phyloP scores from a whole-genome alignment of 2,797 vertebrate species.

The Amphiprion clarkii region DNA sequence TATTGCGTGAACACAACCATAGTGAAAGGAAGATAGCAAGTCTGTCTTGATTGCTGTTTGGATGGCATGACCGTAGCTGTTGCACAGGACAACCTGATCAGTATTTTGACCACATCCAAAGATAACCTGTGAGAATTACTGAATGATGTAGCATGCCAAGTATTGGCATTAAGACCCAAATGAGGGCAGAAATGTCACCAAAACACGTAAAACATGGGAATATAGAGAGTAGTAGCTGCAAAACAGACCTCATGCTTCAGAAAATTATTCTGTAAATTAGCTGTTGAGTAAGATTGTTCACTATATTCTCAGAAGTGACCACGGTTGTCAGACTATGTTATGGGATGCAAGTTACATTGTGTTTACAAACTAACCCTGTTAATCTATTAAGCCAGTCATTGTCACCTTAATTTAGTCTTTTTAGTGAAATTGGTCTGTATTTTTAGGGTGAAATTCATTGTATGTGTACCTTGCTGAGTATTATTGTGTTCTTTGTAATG shows the following conservation, averaged over 20 bases:
- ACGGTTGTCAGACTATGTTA: background rate
- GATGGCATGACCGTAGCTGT: background rate
- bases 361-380: no score
- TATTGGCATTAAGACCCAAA: background rate
- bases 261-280: constrained; percentile 33
- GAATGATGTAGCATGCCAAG: background rate
- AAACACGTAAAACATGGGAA: background rate
- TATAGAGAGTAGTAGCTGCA: constrained; percentile 20
- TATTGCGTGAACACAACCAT: background rate
- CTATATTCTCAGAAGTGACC: background rate
- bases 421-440: background rate
- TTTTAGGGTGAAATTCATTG: no score
- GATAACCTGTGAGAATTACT: background rate
- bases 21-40: background rate
- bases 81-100: background rate
- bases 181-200: background rate
- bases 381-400: no score
- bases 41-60: background rate
- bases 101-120: constrained; percentile 1
- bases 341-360: background rate
- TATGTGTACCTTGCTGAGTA: no score
- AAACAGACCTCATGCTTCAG: constrained; percentile 12
- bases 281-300: constrained; percentile 10
- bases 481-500: background rate
- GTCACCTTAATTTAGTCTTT: background rate